Conservation (phyloP, 2,797 vertebrate species). For the Urosaurus nigricauda region DNA sequence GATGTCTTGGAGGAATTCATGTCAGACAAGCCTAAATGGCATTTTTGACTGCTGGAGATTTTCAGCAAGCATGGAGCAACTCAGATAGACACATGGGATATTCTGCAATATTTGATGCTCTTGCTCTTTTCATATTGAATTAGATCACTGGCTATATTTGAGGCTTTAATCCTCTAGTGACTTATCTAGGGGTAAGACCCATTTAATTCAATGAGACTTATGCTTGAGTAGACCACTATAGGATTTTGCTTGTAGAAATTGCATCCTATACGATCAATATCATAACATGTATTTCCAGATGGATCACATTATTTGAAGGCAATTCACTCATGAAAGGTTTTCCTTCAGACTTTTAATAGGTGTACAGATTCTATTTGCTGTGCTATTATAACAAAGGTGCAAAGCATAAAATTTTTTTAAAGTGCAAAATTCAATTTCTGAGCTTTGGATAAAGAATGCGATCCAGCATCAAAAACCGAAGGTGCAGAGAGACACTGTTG, state of each 20-base stretch:
- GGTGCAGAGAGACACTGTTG: background rate
- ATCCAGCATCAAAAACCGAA: background rate
- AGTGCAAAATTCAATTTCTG: conserved; percentile 33
- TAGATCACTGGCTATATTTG: background rate
- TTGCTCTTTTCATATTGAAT: conserved; percentile 49
- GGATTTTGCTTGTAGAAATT: conserved; percentile 26
- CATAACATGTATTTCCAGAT: conserved; percentile 33
- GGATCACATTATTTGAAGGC: conserved; percentile 52
- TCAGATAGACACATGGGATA: conserved; percentile 33
- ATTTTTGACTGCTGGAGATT: conserved; percentile 44
- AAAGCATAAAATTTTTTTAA: background rate
- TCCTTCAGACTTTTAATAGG: conserved; percentile 23
- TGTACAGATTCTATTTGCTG: background rate
- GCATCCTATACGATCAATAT: conserved; percentile 52
- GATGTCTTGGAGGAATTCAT: conserved; percentile 35
- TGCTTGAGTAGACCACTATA: background rate
- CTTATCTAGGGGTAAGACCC: background rate
- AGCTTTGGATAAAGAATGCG: background rate
- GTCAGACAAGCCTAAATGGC: conserved; percentile 31
- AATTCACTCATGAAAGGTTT: conserved; percentile 25
- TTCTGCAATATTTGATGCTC: conserved; percentile 41
- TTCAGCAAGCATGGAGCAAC: conserved; percentile 16
- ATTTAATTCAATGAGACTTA: background rate
- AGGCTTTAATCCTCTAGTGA: background rate
- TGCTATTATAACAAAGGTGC: background rate